Evolutionary conservation across 2,797 vertebrate species (phyloP).

Genomic region (Acanthiza pusilla): DNA sequence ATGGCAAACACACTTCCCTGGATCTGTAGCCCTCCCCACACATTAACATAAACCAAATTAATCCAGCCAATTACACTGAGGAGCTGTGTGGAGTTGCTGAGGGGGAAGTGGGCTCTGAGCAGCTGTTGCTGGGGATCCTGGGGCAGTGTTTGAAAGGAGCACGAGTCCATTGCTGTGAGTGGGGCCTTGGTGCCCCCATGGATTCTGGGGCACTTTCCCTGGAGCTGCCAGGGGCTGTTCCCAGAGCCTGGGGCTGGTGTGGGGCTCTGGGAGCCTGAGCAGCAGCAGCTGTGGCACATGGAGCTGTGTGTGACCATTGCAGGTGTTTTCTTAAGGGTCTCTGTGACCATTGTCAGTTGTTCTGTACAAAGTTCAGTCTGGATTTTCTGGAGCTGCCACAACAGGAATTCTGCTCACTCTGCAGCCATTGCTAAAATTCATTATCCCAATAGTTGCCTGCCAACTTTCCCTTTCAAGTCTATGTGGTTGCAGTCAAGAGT

Average conservation of each 20-base stretch:
- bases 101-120: background rate
- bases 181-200: accelerated
- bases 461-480: background rate
- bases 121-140: background rate
- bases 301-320: background rate
- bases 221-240: background rate
- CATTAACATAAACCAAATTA: background rate
- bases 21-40: background rate
- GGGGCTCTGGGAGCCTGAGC: background rate
- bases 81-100: background rate
- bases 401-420: background rate
- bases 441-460: background rate
- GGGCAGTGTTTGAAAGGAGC: background rate
- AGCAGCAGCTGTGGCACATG: background rate
- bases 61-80: background rate
- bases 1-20: background rate
- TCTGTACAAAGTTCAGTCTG: background rate
- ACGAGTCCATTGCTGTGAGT: accelerated
- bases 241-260: background rate
- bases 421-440: background rate
- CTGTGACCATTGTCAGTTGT: background rate
- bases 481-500: background rate
- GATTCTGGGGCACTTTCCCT: background rate
- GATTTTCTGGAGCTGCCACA: background rate
- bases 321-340: background rate